Conservation (phyloP, 2,797 vertebrate species). For the Rhadinocentrus ornatus region DNA sequence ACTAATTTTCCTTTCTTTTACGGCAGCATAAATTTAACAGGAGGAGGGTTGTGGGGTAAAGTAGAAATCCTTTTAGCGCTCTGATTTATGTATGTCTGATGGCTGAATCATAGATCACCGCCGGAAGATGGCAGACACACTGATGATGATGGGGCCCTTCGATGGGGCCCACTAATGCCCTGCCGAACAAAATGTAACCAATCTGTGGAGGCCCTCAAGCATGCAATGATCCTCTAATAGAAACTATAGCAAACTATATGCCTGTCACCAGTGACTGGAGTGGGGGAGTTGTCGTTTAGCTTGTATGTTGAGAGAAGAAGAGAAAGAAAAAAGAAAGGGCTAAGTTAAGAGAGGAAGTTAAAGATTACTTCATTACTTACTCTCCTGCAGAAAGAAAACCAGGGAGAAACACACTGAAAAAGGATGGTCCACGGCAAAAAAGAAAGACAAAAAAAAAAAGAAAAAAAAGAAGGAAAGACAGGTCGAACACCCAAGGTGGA, state of each 20-base stretch:
- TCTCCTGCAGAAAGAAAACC: constrained; percentile 61
- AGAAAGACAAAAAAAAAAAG: constrained; percentile 7
- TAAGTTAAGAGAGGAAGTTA: constrained; percentile 32
- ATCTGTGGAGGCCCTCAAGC: constrained; percentile 88
- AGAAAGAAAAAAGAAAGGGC: constrained; percentile 13
- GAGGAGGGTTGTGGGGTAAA: constrained; percentile 71
- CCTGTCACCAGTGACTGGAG: constrained; percentile 73
- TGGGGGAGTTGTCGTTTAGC: constrained; percentile 27
- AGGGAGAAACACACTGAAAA: neutral
- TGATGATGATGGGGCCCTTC: constrained; percentile 86
- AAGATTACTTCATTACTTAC: constrained; percentile 79
- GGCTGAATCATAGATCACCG: constrained; percentile 87
- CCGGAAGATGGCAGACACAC: constrained; percentile 83
- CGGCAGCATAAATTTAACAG: constrained; percentile 87
- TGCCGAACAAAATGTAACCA: constrained; percentile 89
- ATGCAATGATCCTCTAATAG: constrained; percentile 88
- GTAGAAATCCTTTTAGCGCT: constrained; percentile 87
- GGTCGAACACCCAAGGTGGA: constrained; percentile 15
- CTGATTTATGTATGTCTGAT: constrained; percentile 88
- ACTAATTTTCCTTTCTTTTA: constrained; percentile 87
- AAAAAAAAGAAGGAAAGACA: neutral
- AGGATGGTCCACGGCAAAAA: constrained; percentile 12
- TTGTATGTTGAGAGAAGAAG: constrained; percentile 23
- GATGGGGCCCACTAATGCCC: constrained; percentile 85
- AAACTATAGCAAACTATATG: constrained; percentile 86